Evolutionary conservation across 2,888 invertebrate species (phyloP).

Genomic region (Dryobota labecula): DNA sequence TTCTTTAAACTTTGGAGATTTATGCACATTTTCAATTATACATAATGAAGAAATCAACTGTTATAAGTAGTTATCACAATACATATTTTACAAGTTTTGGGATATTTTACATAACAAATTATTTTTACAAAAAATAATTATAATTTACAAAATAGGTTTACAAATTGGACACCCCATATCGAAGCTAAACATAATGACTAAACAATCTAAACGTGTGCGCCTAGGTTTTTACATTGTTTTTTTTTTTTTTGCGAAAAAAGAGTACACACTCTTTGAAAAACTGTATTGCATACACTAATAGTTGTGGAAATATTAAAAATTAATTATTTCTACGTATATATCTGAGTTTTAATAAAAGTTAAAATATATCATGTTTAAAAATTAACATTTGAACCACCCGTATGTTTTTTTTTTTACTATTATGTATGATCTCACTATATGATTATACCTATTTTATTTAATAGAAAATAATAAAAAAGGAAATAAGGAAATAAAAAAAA

Average conservation of each 20-base stretch:
- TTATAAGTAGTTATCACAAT: neutral
- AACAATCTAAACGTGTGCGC: slow-evolving; percentile 72
- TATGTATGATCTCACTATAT: slow-evolving; percentile 85
- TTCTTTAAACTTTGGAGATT: neutral
- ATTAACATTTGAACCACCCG: slow-evolving; percentile 84
- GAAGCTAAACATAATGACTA: slow-evolving; percentile 66
- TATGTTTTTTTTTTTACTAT: slow-evolving; percentile 80
- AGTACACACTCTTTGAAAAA: slow-evolving; percentile 66
- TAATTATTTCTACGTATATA: slow-evolving; percentile 69
- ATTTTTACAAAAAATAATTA: neutral
- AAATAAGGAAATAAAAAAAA: slow-evolving; percentile 77
- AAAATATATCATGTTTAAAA: slow-evolving; percentile 65
- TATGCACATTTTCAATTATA: slow-evolving; percentile 8
- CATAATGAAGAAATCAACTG: neutral
- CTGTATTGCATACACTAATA: slow-evolving; percentile 69
- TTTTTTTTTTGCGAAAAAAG: slow-evolving; percentile 64
- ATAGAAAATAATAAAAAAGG: slow-evolving; percentile 66
- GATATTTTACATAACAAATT: neutral
- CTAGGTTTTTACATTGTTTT: slow-evolving; percentile 66
- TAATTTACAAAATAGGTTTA: slow-evolving; percentile 22
- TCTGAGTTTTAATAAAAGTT: slow-evolving; percentile 67
- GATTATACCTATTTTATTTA: slow-evolving; percentile 72
- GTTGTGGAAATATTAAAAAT: slow-evolving; percentile 66
- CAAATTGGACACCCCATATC: slow-evolving; percentile 66
- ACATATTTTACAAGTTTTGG: neutral